Conservation (phyloP, 2,888 invertebrate species). For the Cephalotes varians region DNA sequence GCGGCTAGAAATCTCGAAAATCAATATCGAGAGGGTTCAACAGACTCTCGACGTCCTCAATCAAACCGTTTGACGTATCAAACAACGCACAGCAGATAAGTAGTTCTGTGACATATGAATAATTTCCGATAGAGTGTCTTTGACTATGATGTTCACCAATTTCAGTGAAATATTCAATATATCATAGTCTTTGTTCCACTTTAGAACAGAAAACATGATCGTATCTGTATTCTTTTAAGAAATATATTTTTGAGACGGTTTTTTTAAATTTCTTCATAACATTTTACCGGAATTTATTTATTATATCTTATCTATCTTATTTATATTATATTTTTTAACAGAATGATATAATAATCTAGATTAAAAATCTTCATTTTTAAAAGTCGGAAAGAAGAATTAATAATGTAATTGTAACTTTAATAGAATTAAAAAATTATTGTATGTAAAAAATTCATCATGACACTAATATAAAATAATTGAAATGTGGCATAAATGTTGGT, state of each 20-base stretch:
- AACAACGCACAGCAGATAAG: conserved; percentile 47
- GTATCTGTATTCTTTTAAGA: background rate
- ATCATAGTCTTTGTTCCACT: conserved; percentile 15
- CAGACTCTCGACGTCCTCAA: conserved; percentile 53
- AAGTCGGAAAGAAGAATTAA: background rate
- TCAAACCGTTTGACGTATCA: conserved; percentile 50
- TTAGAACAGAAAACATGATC: background rate
- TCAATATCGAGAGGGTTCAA: conserved; percentile 71
- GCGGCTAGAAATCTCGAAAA: conserved; percentile 73
- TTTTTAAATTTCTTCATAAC: background rate
- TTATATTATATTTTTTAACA: too few species aligned
- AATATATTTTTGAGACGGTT: background rate
- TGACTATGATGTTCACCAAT: conserved; percentile 4
- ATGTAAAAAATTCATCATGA: background rate
- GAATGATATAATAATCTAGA: background rate
- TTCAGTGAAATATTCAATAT: conserved; percentile 24
- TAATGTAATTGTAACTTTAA: background rate
- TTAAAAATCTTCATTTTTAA: background rate
- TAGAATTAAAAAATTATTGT: background rate
- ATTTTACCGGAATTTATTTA: too few species aligned
- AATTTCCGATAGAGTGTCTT: conserved; percentile 53
- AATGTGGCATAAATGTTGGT: background rate
- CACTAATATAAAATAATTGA: background rate
- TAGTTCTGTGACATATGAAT: conserved; percentile 52
- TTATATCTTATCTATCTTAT: too few species aligned